Percentiles rank a stretch among this genome's conserved stretches.
These are phyloP conservation scores for Plotosus lineatus DNA, from an alignment of 2,113 vertebrate species.

Conservation along the genomic window DNA sequence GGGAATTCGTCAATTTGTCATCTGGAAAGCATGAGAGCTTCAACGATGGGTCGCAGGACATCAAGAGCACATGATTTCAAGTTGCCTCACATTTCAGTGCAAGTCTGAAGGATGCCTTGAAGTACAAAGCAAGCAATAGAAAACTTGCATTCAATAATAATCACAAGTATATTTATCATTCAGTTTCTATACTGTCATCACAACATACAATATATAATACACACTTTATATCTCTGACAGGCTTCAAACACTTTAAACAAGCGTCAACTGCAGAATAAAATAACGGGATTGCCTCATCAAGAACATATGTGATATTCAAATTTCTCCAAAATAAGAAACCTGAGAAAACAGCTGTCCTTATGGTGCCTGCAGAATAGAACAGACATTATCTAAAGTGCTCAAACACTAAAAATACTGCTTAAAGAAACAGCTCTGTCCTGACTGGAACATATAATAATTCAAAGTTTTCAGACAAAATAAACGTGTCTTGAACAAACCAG, in stretches of 20 bases:
- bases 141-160: neutral
- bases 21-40: slow-evolving; percentile 16
- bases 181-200: neutral
- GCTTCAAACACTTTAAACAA: neutral
- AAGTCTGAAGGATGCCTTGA: neutral
- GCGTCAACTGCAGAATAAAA: neutral
- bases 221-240: neutral
- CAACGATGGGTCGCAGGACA: slow-evolving; percentile 20
- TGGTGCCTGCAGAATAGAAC: slow-evolving; percentile 15
- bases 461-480: slow-evolving; percentile 4
- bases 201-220: neutral
- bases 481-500: neutral
- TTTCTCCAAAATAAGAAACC: slow-evolving; percentile 23
- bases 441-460: neutral
- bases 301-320: slow-evolving; percentile 24
- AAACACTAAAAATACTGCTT: slow-evolving; percentile 7
- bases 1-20: slow-evolving; percentile 32
- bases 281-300: slow-evolving; percentile 9
- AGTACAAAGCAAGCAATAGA: neutral
- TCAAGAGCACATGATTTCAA: neutral
- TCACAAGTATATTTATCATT: neutral
- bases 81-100: neutral
- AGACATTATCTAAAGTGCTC: neutral
- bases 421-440: neutral
- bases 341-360: slow-evolving; percentile 23